Evolutionary conservation across 2,113 vertebrate species (phyloP), one percentile per base, ranked within the genome.

Genomic region (Vimba vimba): DNA sequence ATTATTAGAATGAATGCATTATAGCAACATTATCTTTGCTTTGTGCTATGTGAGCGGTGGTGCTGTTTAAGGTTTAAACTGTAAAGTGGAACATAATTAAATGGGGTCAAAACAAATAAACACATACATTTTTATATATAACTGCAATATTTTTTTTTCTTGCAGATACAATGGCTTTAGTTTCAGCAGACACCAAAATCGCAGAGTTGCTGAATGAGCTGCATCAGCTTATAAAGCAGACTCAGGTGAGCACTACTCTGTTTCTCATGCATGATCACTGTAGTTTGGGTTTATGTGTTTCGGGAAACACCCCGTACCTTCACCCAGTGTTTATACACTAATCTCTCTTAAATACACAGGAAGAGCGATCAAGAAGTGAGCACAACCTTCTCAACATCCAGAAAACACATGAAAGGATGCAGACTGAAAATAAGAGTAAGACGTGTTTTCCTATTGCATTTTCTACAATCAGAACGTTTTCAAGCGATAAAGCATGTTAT

Each of bases 321-420:
- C 19, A 39, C 5, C 43, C 68, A 39, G 68, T 64, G n/a, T 47
- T 39, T 52, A 47, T 21, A 9, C 15, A 2, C 23, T 15, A n/a
- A 86, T 23, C 0, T 50, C 4, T 64, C 4, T 85, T 10, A 60
- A 0, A 86, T 68, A 30, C 86, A 96, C 88, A 98, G 97, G 97
- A 98, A 92, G 97, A 98, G 84, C 93, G 97, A 1, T 97, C 96
- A 0, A 93, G 97, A 86, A 98, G 97, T 8, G 97, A 98, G 90
- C 97, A 98, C 93, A 98, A 98, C 43, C 92, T 98, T 74, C 95
- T 98, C 84, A 98, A 98, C 90, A 97, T 98, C 64, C 97, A 97
- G 94, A 98, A 98, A 83, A 98, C 97, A 0, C 97, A 98, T 0
- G 97, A 98, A 93, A 91, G 97, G 80, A 98, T 98, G 97, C 97